phyloP scores from a whole-genome alignment of 2,888 invertebrate species.

The Diarsia mendica region DNA sequence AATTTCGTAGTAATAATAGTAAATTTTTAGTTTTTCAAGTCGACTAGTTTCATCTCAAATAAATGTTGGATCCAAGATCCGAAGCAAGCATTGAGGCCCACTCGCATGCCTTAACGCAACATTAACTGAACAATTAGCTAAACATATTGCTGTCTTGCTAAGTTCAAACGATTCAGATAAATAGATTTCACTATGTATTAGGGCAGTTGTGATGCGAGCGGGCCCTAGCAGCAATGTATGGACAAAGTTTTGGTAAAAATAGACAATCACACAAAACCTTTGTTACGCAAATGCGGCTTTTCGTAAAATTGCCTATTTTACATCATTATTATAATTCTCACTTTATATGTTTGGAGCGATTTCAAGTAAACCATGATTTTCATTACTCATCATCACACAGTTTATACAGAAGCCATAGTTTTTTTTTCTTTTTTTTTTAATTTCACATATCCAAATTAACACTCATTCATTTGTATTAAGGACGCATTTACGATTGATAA shows the following conservation, averaged over 20 bases:
- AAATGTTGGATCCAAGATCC: constrained; percentile 66
- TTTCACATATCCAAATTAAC: constrained; percentile 22
- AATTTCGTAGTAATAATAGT: constrained; percentile 43
- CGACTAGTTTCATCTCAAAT: constrained; percentile 69
- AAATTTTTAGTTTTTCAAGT: constrained; percentile 65
- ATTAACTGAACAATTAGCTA: constrained; percentile 12
- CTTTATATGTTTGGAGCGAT: constrained; percentile 39
- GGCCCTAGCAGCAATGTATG: constrained; percentile 51
- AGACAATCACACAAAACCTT: constrained; percentile 45
- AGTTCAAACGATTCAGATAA: constrained; percentile 12
- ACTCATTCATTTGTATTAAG: constrained; percentile 20
- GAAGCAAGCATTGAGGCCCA: constrained; percentile 56
- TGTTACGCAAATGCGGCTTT: constrained; percentile 67
- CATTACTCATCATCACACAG: constrained; percentile 28
- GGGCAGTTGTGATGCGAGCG: constrained; percentile 1
- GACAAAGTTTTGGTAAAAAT: constrained; percentile 52
- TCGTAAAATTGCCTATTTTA: constrained; percentile 59
- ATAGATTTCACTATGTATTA: constrained; percentile 6
- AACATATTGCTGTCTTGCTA: constrained; percentile 1
- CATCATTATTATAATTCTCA: constrained; percentile 46
- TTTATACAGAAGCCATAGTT: constrained; percentile 38
- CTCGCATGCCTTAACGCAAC: constrained; percentile 28
- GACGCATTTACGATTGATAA: too few species aligned
- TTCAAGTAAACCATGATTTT: constrained; percentile 55
- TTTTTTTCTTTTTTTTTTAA: constrained; percentile 14